phyloP scores from a whole-genome alignment of 2,888 invertebrate genomes.

The Sphaerophoria taeniata region DNA sequence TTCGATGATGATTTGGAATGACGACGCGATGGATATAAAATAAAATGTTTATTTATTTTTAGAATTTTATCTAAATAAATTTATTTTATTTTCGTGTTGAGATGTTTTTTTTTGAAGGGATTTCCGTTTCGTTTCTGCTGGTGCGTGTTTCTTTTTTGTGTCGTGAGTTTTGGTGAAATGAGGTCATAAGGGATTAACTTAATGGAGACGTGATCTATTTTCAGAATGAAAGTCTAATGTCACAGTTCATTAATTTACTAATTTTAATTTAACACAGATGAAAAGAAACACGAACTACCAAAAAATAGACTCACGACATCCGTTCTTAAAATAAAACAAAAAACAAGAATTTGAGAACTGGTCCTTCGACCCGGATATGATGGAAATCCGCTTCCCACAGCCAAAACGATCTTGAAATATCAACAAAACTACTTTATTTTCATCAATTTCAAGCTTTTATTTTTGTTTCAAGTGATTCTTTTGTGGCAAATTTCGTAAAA shows the following conservation, averaged over 20 bases:
- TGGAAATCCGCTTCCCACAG: too few species aligned
- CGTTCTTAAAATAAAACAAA: too few species aligned
- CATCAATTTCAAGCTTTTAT: too few species aligned
- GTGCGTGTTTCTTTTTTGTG: slow-evolving; percentile 43
- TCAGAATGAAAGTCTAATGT: slow-evolving; percentile 27
- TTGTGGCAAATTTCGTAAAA: too few species aligned
- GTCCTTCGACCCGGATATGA: slow-evolving; percentile 34
- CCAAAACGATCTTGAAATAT: too few species aligned
- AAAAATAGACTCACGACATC: too few species aligned
- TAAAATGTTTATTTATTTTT: slow-evolving; percentile 62
- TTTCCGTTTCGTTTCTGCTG: slow-evolving; percentile 52
- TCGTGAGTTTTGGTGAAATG: slow-evolving; percentile 77
- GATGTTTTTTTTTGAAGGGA: slow-evolving; percentile 39
- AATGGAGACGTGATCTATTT: slow-evolving; percentile 5
- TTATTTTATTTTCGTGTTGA: slow-evolving; percentile 47
- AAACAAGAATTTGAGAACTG: background rate
- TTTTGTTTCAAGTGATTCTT: too few species aligned
- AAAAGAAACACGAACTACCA: too few species aligned
- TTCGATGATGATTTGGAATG: slow-evolving; percentile 30
- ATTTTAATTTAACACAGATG: too few species aligned
- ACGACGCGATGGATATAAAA: slow-evolving; percentile 2
- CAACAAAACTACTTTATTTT: too few species aligned
- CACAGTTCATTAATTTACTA: slow-evolving; percentile 43
- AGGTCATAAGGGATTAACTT: slow-evolving; percentile 78
- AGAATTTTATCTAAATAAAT: slow-evolving; percentile 65